Percentiles rank a stretch among this genome's conserved stretches.
phyloP scores from a whole-genome alignment of 2,113 vertebrate genomes.

The Aviceda subcristata region DNA sequence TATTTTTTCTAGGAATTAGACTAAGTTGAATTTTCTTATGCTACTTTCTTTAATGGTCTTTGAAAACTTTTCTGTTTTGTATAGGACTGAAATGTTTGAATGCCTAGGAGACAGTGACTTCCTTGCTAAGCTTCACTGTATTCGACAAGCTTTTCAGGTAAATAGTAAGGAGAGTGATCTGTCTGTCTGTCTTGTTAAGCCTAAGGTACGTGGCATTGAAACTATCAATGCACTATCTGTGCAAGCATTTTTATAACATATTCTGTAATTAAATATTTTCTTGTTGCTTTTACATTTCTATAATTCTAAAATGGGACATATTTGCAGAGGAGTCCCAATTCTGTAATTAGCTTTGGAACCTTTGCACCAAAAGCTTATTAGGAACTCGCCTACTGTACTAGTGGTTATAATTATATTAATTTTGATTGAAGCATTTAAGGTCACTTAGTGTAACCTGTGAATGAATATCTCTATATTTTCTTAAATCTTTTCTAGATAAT shows the following conservation, averaged over 20 bases:
- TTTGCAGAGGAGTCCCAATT: not conserved
- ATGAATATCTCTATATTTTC: not conserved
- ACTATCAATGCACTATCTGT: not conserved
- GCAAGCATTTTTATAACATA: not conserved
- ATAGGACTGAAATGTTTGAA: conserved; percentile 91
- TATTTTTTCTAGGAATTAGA: not conserved
- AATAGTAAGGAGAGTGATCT: not conserved
- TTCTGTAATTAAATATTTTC: not conserved
- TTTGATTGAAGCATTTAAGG: not conserved
- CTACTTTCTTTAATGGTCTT: not conserved
- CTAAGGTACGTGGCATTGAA: not conserved
- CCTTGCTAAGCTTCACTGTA: conserved; percentile 93
- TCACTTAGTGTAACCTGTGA: not conserved
- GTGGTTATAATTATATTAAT: not conserved
- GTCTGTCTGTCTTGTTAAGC: not conserved
- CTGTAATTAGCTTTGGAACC: not conserved
- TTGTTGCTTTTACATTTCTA: not conserved
- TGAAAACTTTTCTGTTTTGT: not conserved
- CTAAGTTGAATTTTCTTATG: not conserved
- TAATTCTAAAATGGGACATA: not conserved
- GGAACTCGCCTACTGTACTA: not conserved
- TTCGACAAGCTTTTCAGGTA: conserved; percentile 95
- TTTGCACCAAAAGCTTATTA: not conserved
- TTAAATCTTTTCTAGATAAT: conserved; percentile 79
- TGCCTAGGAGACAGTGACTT: conserved; percentile 92